phyloP scores from a whole-genome alignment of 2,113 vertebrate species.

The Alethe diademata region DNA sequence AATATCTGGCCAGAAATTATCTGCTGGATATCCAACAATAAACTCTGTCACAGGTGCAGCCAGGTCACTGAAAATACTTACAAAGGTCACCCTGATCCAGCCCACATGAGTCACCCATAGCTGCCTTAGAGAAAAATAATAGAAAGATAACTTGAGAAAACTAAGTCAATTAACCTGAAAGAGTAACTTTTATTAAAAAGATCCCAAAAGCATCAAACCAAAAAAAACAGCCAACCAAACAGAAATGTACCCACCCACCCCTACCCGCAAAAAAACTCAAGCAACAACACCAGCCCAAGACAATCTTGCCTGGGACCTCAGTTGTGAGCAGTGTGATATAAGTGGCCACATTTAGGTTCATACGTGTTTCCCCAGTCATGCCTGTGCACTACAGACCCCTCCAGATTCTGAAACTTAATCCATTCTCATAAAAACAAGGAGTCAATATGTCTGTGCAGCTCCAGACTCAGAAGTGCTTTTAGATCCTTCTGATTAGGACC shows the following conservation, averaged over 20 bases:
- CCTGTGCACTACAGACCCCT: background rate
- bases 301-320: background rate
- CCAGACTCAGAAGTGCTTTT: background rate
- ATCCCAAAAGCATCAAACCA: background rate
- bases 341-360: background rate
- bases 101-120: background rate
- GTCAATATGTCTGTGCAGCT: background rate
- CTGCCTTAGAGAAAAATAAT: background rate
- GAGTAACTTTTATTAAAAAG: background rate
- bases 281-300: background rate
- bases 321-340: background rate
- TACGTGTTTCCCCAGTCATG: background rate
- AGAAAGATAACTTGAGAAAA: background rate
- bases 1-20: background rate
- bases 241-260: background rate
- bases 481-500: background rate
- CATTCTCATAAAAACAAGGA: background rate
- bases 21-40: background rate
- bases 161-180: background rate
- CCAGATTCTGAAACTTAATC: background rate
- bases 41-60: background rate
- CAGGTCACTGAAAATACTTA: background rate
- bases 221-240: background rate
- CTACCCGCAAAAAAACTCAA: fast-evolving
- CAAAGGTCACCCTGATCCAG: background rate